Evolutionary conservation across 2,888 invertebrate species (phyloP).

Genomic region (Zygaena filipendulae): DNA sequence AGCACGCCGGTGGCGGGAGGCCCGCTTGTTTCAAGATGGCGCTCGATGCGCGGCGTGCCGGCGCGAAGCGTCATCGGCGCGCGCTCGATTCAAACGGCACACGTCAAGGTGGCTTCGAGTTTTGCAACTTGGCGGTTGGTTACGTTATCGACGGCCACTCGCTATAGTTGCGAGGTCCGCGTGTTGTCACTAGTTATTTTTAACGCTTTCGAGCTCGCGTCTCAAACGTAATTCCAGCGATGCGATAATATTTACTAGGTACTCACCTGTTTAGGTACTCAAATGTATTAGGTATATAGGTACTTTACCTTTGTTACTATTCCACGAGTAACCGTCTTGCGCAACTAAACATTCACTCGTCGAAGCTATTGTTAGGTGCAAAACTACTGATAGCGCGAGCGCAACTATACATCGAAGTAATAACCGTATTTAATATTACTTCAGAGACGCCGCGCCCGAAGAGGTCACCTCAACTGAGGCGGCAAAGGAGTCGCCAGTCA

Average conservation of each 20-base stretch:
- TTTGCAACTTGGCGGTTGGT: conserved; percentile 48
- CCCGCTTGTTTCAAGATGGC: conserved; percentile 56
- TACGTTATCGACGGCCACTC: conserved; percentile 49
- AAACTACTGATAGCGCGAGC: conserved; percentile 38
- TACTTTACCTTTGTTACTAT: no score
- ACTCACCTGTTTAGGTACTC: no score
- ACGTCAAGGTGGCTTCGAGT: conserved; percentile 30
- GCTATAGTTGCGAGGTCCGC: conserved; percentile 44
- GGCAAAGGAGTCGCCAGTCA: conserved; percentile 56
- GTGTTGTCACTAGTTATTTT: conserved; percentile 66
- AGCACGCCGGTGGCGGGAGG: conserved; percentile 49
- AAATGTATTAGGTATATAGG: no score
- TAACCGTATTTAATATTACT: no score
- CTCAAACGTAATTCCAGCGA: no score
- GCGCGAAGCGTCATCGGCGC: conserved; percentile 47
- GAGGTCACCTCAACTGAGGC: conserved; percentile 59
- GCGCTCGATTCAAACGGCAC: conserved; percentile 52
- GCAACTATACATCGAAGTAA: conserved; percentile 40
- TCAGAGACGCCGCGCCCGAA: conserved; percentile 53
- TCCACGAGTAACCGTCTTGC: no score
- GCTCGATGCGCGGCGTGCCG: conserved; percentile 61
- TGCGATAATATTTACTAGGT: no score
- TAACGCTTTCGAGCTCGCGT: conserved; percentile 40
- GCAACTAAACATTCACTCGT: no score
- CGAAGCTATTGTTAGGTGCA: no score